Evolutionary conservation across 2,888 invertebrate genomes (phyloP).

Genomic region (Cephus pulcher): DNA sequence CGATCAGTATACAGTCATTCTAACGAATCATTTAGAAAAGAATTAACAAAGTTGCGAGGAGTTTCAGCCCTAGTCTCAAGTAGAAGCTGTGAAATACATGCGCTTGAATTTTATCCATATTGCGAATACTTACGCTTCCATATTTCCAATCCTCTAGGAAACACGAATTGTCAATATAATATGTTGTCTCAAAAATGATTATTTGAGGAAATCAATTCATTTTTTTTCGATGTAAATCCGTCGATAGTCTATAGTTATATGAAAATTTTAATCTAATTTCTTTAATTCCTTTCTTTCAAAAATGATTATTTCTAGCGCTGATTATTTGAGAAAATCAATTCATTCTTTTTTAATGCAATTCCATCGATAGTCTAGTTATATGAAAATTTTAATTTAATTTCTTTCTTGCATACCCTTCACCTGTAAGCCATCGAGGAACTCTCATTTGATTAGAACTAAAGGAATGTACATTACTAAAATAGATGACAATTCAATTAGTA

Average conservation of each 20-base stretch:
- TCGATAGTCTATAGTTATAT: neutral
- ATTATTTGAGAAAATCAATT: neutral
- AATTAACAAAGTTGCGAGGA: neutral
- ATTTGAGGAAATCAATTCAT: neutral
- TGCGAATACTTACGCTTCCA: neutral
- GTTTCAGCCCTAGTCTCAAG: neutral
- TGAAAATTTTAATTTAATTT: neutral
- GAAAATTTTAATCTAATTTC: neutral
- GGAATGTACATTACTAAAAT: slow-evolving; percentile 37
- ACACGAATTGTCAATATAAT: neutral
- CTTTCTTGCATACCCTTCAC: neutral
- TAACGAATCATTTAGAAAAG: neutral
- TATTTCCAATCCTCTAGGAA: neutral
- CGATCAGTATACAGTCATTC: neutral
- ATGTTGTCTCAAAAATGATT: neutral
- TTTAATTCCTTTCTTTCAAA: neutral
- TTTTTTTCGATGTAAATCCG: neutral
- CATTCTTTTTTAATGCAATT: neutral
- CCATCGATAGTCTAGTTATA: neutral
- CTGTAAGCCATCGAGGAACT: slow-evolving; percentile 18
- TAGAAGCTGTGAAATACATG: neutral
- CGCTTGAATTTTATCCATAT: neutral
- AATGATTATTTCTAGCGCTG: neutral
- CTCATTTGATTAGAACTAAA: slow-evolving; percentile 21
- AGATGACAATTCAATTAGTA: slow-evolving; percentile 45